Conservation (phyloP, 1,140 invertebrate species). For the Drosophila virilis region DNA sequence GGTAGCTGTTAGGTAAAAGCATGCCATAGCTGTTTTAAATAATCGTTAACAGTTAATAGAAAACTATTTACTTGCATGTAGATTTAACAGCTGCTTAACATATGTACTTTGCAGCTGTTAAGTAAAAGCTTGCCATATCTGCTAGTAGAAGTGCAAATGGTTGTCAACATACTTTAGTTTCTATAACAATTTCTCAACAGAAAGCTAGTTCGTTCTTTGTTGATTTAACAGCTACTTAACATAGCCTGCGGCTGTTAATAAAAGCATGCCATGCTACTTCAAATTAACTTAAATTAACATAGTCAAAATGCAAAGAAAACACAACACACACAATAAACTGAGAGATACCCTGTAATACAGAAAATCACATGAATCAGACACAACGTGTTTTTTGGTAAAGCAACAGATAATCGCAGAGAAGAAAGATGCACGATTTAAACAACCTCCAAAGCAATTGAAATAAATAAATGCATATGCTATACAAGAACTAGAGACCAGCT, state of each 20-base stretch:
- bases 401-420: too few relatives aligned
- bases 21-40: background rate
- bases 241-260: background rate
- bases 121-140: background rate
- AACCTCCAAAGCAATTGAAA: too few relatives aligned
- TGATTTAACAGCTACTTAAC: background rate
- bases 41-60: background rate
- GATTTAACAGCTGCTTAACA: background rate
- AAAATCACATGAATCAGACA: too few relatives aligned
- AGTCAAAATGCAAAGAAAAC: too few relatives aligned
- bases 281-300: too few relatives aligned
- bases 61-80: background rate
- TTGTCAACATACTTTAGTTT: too few relatives aligned
- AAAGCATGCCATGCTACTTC: too few relatives aligned
- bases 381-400: too few relatives aligned
- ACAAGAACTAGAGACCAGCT: background rate
- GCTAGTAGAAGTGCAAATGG: too few relatives aligned
- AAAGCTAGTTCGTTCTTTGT: background rate
- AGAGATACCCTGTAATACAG: conserved; percentile 6
- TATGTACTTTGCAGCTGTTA: background rate
- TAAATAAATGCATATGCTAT: too few relatives aligned
- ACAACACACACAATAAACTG: too few relatives aligned
- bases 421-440: too few relatives aligned
- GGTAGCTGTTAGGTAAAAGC: background rate
- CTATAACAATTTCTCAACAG: background rate